phyloP scores from a whole-genome alignment of 2,113 vertebrate genomes.

The zebrafish (Danio rerio) region DNA sequence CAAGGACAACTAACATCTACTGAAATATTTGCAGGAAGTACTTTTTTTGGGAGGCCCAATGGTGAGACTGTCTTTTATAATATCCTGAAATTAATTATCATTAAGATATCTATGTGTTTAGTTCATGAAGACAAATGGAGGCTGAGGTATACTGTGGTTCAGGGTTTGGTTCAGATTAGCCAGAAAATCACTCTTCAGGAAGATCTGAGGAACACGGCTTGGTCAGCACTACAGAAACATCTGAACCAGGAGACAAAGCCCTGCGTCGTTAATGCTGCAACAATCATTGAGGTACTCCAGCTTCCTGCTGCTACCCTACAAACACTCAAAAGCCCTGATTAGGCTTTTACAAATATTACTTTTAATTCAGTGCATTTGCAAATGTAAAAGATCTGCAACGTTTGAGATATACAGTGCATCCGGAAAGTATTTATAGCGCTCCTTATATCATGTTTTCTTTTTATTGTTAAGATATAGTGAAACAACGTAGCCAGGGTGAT shows the following conservation, averaged over 20 bases:
- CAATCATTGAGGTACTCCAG: conserved; percentile 3
- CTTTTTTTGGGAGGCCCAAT: neutral
- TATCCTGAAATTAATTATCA: neutral
- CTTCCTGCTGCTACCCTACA: neutral
- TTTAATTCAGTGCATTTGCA: too few species aligned
- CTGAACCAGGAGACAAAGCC: conserved; percentile 11
- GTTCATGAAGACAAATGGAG: neutral
- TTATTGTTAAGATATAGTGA: too few species aligned
- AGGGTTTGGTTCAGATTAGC: conserved; percentile 6
- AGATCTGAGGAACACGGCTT: neutral
- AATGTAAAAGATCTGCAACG: too few species aligned
- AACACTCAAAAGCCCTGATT: neutral
- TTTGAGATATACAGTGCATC: too few species aligned
- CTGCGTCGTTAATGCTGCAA: neutral
- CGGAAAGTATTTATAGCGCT: too few species aligned
- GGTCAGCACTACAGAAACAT: conserved; percentile 3
- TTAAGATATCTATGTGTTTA: neutral
- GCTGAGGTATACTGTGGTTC: conserved; percentile 3
- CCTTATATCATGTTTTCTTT: too few species aligned
- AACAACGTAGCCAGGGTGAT: too few species aligned
- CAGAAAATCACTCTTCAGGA: neutral
- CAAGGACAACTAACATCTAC: too few species aligned
- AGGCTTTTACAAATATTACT: too few species aligned
- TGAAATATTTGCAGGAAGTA: neutral
- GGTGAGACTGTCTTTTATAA: too few species aligned